phyloP scores from a whole-genome alignment of 2,113 vertebrate genomes.

The Chionodraco myersi region DNA sequence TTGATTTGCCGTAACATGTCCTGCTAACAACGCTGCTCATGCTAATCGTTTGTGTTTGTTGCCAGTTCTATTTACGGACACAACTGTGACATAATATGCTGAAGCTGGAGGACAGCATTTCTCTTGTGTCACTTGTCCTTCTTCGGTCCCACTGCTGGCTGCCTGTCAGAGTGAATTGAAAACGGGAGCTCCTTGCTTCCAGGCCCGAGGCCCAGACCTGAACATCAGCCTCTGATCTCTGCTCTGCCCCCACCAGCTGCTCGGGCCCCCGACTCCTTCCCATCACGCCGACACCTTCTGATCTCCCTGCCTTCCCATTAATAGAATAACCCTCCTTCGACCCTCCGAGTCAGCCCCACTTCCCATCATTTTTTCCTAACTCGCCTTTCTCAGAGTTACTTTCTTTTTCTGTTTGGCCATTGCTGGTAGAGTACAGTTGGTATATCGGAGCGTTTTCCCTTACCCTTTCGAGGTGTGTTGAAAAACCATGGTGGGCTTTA shows the following conservation, averaged over 20 bases:
- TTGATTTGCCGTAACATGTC: slow-evolving; percentile 50
- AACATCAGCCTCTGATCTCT: slow-evolving; percentile 17
- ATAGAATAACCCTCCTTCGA: slow-evolving; percentile 18
- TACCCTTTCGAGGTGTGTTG: no score
- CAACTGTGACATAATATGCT: slow-evolving; percentile 31
- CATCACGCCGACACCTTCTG: background rate
- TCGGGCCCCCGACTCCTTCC: background rate
- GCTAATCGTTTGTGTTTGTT: slow-evolving; percentile 64
- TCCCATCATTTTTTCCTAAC: background rate
- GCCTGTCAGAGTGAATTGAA: background rate
- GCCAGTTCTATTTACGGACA: slow-evolving; percentile 38
- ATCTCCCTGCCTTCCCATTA: slow-evolving; percentile 11
- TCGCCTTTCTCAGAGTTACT: background rate
- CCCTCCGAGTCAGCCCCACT: slow-evolving; percentile 2
- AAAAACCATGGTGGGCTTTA: no score
- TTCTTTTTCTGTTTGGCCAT: background rate
- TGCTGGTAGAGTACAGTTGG: background rate
- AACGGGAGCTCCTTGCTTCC: background rate
- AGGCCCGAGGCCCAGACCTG: slow-evolving; percentile 19
- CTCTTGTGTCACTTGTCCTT: slow-evolving; percentile 18
- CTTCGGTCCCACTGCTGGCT: slow-evolving; percentile 7
- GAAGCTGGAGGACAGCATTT: slow-evolving; percentile 22
- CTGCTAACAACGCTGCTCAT: slow-evolving; percentile 24
- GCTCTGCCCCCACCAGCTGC: slow-evolving; percentile 38
- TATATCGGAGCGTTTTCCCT: background rate